Conservation (phyloP, 2,888 invertebrate species). For the Entomobrya multifasciata region DNA sequence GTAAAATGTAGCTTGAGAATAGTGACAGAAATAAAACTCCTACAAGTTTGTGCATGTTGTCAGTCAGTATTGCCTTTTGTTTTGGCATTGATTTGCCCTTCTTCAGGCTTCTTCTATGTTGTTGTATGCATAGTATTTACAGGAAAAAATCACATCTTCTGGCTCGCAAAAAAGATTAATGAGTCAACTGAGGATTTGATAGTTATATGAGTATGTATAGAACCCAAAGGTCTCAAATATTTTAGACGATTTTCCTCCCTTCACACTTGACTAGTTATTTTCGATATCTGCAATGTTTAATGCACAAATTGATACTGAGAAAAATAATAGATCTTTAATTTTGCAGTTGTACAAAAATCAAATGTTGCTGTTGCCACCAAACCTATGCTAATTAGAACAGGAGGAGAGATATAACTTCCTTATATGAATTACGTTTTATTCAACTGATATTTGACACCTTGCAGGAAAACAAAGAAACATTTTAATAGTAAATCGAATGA, state of each 20-base stretch:
- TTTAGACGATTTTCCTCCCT: neutral
- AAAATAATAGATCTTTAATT: slow-evolving; percentile 16
- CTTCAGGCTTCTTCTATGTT: too few species aligned
- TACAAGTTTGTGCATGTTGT: neutral
- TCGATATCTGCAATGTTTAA: neutral
- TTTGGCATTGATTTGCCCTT: slow-evolving; percentile 10
- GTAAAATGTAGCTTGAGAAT: slow-evolving; percentile 1
- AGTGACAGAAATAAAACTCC: slow-evolving; percentile 23
- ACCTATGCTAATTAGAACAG: neutral
- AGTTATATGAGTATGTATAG: slow-evolving; percentile 41
- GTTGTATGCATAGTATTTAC: slow-evolving; percentile 3
- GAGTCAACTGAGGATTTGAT: slow-evolving; percentile 56
- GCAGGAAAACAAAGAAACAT: too few species aligned
- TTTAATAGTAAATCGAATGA: too few species aligned
- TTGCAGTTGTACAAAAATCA: neutral
- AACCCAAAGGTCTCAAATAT: neutral
- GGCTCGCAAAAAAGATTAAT: slow-evolving; percentile 51
- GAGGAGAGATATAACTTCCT: too few species aligned
- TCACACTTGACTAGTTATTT: neutral
- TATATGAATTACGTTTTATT: too few species aligned
- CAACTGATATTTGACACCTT: too few species aligned
- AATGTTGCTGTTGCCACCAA: too few species aligned
- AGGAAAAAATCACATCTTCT: slow-evolving; percentile 30
- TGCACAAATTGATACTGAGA: neutral
- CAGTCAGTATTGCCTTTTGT: neutral